A percentile compares a stretch with the other conserved stretches of the same genome.
phyloP scores from a whole-genome alignment of 1,140 invertebrate genomes.

The Drosophila kikkawai region DNA sequence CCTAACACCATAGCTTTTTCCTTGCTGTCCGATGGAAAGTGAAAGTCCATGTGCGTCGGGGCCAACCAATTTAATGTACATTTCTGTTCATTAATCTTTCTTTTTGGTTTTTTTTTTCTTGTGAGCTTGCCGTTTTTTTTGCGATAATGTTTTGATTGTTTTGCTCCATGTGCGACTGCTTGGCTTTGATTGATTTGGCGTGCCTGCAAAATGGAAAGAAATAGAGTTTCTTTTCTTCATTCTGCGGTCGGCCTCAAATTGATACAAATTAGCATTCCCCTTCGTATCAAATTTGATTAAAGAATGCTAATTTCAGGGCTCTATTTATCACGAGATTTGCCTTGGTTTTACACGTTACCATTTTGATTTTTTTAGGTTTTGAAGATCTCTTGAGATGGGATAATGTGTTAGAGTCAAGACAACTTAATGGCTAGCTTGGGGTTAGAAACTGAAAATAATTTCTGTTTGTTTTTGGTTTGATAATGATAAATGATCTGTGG shows the following conservation, averaged over 20 bases:
- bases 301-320: slow-evolving; percentile 29
- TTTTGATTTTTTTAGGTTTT: not conserved
- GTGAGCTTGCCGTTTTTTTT: slow-evolving; percentile 33
- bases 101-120: slow-evolving; percentile 18
- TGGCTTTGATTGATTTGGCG: slow-evolving; percentile 47
- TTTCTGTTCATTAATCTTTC: slow-evolving; percentile 75
- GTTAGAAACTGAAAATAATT: not conserved
- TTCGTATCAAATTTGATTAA: slow-evolving; percentile 56
- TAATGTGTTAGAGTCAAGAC: slow-evolving; percentile 15
- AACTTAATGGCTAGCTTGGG: slow-evolving; percentile 32
- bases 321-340: slow-evolving; percentile 3
- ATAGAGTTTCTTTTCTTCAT: slow-evolving; percentile 27
- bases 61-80: slow-evolving; percentile 62
- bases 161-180: slow-evolving; percentile 53
- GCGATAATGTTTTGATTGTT: slow-evolving; percentile 64
- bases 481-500: slow-evolving; percentile 53
- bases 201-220: slow-evolving; percentile 32
- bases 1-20: slow-evolving; percentile 38
- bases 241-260: slow-evolving; percentile 51
- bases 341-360: slow-evolving; percentile 6
- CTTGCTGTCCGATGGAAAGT: slow-evolving; percentile 39
- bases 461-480: slow-evolving; percentile 27
- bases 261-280: slow-evolving; percentile 48
- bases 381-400: not conserved
- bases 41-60: slow-evolving; percentile 58